Conservation (phyloP, 2,113 vertebrate genomes). For the Scophthalmus maximus region DNA sequence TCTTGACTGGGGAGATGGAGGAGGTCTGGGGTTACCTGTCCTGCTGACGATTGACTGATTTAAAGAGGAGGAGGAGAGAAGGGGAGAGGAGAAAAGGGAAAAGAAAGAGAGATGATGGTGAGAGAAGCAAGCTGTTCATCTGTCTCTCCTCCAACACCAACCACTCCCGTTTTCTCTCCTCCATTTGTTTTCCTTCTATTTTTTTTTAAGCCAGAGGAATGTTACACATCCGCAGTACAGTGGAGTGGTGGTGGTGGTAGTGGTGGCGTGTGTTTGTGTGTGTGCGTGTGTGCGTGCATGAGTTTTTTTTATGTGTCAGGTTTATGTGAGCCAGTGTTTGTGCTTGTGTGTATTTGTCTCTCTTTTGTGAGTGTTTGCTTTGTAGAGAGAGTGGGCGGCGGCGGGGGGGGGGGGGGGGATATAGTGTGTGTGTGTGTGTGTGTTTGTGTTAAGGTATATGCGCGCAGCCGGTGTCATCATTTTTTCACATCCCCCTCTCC, state of each 20-base stretch:
- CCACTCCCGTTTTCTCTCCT: conserved; percentile 42
- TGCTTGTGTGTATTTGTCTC: conserved; percentile 46
- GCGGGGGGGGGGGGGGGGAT: not conserved
- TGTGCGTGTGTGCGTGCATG: conserved; percentile 23
- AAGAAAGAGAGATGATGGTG: not conserved
- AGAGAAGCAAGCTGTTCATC: conserved; percentile 36
- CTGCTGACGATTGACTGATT: conserved; percentile 31
- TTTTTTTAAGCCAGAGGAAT: conserved; percentile 68
- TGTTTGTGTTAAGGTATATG: conserved; percentile 24
- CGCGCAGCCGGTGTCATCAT: conserved; percentile 54
- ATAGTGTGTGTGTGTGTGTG: conserved; percentile 28
- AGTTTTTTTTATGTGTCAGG: conserved; percentile 31
- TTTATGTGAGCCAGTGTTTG: conserved; percentile 39
- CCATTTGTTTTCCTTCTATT: conserved; percentile 62
- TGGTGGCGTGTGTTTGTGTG: conserved; percentile 21
- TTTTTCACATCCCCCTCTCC: conserved; percentile 35
- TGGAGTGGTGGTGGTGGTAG: conserved; percentile 39
- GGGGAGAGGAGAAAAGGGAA: conserved; percentile 9
- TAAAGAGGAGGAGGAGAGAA: not conserved
- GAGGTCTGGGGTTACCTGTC: conserved; percentile 35
- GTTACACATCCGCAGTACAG: conserved; percentile 67
- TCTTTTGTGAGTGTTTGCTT: conserved; percentile 61
- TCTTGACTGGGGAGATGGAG: conserved; percentile 23
- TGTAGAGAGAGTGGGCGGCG: conserved; percentile 19
- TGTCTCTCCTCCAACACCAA: conserved; percentile 45